phyloP scores from a whole-genome alignment of 2,888 invertebrate genomes.

The Drosophila anceps region DNA sequence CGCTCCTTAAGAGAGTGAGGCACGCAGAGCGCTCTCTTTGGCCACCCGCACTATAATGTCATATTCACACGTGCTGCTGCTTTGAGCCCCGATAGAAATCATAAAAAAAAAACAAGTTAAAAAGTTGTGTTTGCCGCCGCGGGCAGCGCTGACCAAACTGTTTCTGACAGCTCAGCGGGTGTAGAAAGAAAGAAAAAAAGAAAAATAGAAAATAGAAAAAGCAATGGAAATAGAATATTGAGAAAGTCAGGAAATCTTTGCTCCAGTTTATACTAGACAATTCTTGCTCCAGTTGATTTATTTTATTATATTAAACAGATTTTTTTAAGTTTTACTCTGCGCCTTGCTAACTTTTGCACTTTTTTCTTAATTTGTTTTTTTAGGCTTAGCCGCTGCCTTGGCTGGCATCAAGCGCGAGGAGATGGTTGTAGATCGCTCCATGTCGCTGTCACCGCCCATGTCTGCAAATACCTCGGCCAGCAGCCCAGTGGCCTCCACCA shows the following conservation, averaged over 20 bases:
- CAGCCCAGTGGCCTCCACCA: slow-evolving; percentile 56
- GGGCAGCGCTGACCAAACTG: slow-evolving; percentile 48
- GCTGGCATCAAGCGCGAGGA: slow-evolving; percentile 85
- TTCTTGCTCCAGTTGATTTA: background rate
- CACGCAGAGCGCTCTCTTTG: slow-evolving; percentile 15
- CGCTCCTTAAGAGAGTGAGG: slow-evolving; percentile 37
- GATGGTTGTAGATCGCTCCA: slow-evolving; percentile 77
- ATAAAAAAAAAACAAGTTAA: slow-evolving; percentile 12
- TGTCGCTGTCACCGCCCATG: slow-evolving; percentile 84
- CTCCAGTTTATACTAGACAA: background rate
- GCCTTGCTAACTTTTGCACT: slow-evolving; percentile 1
- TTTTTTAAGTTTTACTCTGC: background rate
- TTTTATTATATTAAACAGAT: no score
- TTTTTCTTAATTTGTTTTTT: background rate
- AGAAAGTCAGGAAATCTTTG: slow-evolving; percentile 7
- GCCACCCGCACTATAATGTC: background rate
- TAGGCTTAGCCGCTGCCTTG: slow-evolving; percentile 85
- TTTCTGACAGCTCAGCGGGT: slow-evolving; percentile 46
- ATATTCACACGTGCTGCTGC: slow-evolving; percentile 57
- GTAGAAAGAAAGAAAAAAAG: background rate
- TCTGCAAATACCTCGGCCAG: slow-evolving; percentile 81
- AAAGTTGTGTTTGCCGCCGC: slow-evolving; percentile 17
- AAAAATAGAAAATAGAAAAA: slow-evolving; percentile 8
- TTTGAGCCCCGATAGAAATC: slow-evolving; percentile 27
- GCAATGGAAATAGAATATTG: background rate